Conservation (phyloP, 2,888 invertebrate species). For the Zaprionus obscuricornis region DNA sequence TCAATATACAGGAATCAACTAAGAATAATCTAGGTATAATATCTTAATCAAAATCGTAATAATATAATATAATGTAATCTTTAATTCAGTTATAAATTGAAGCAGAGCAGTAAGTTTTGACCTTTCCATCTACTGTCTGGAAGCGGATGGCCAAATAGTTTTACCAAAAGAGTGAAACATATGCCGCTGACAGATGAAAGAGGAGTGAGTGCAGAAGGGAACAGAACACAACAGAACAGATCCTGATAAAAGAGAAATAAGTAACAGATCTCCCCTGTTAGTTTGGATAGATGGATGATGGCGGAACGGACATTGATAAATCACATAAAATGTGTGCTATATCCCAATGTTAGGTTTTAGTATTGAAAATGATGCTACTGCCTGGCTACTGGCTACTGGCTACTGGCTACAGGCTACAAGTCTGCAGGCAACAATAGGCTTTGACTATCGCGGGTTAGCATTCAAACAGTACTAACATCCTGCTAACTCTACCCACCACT, state of each 20-base stretch:
- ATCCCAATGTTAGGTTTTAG: no score
- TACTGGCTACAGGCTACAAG: no score
- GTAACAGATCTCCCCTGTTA: slow-evolving; percentile 25
- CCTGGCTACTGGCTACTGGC: no score
- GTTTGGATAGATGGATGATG: slow-evolving; percentile 65
- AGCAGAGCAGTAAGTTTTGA: not conserved
- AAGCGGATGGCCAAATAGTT: slow-evolving; percentile 49
- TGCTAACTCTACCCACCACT: not conserved
- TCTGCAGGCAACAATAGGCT: no score
- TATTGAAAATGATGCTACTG: no score
- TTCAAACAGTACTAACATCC: no score
- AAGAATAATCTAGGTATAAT: no score
- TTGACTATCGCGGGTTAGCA: no score
- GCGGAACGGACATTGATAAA: slow-evolving; percentile 70
- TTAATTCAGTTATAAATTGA: slow-evolving; percentile 35
- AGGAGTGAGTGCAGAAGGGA: slow-evolving; percentile 12
- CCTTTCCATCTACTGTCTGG: slow-evolving; percentile 17
- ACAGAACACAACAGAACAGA: slow-evolving; percentile 17
- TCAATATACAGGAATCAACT: no score
- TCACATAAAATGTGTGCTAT: slow-evolving; percentile 54
- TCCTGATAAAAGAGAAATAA: slow-evolving; percentile 12
- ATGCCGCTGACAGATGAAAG: slow-evolving; percentile 54
- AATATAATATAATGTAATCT: not conserved
- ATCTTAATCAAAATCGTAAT: not conserved
- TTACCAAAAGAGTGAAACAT: slow-evolving; percentile 55